Evolutionary conservation across 2,113 vertebrate genomes (phyloP).

Genomic region (Zosterops pallidus): DNA sequence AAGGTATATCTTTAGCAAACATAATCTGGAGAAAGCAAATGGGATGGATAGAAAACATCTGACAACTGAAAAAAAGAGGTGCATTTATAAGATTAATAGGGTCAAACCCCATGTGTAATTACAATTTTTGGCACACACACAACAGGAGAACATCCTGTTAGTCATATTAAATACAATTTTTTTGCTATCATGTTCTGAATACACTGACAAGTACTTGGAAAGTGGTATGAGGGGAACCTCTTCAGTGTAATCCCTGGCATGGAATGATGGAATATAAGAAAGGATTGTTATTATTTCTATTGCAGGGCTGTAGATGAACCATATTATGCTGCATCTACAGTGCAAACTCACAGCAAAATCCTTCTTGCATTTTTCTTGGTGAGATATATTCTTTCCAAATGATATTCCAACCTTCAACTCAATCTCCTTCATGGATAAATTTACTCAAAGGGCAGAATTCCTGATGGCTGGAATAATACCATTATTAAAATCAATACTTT

Average conservation of each 20-base stretch:
- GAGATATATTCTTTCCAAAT: background rate
- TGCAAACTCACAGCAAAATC: background rate
- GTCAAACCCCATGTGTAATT: background rate
- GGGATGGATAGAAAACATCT: background rate
- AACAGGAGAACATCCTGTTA: background rate
- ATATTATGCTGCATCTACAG: background rate
- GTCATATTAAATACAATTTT: background rate
- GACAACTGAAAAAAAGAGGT: background rate
- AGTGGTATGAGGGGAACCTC: background rate
- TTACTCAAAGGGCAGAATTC: conserved; percentile 49
- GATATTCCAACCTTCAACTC: background rate
- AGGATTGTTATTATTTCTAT: background rate
- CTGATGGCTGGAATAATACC: conserved; percentile 31
- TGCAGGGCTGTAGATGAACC: background rate
- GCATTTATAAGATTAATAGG: background rate
- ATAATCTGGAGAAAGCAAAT: background rate
- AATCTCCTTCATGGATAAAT: background rate
- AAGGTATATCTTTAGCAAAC: background rate
- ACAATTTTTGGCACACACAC: background rate
- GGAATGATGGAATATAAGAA: background rate
- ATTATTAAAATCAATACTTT: conserved; percentile 52
- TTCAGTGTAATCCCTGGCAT: background rate
- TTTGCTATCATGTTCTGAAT: background rate
- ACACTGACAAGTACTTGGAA: background rate
- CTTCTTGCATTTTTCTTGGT: background rate